Base-by-base conservation (phyloP, 2,113 vertebrate species). In the Daphoenositta chrysoptera region DNA sequence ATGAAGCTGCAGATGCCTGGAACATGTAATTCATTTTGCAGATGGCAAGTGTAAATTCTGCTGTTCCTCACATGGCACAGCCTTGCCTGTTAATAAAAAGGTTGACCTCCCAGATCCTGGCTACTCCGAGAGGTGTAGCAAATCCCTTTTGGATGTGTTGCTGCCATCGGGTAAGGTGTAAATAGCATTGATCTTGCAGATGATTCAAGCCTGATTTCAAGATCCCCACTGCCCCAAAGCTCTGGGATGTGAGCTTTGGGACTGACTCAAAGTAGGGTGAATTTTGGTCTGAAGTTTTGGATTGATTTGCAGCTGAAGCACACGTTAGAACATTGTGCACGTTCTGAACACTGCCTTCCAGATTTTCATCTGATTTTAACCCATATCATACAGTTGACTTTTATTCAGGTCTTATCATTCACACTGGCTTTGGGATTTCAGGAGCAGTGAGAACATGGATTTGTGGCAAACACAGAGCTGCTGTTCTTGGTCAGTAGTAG, bases 1-100 rank as follows among this genome's bases (percentile, higher is more conserved):
- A 90, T 94, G 94, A 96, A 96, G 91, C 75, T 40, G 31, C 90
- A 90, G 94, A 91, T 89, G 75, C 79, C 90, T 79, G 91, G 92
- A 91, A 94, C 79, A 26, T 57, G 79, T 71, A 92, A 95, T 93
- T 87, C 84, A 56, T 94, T 92, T 95, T 90, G 86, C 47, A 90
- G 93, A 96, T 93, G 87, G 90, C 79, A 93, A 93, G 80, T 95
- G 90, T 83, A 95, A 95, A 86, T 81, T 92, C 64, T 89, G 60
- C 95, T 86, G 87, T 83, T 90, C 45, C 80, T 90, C 69, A 66
- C 93, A 61, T 72, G 92, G 81, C 93, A 81, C 65, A 75, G 53
- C 21, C 48, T 84, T 64, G 71, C 61, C 78, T 51, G 82, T 66
- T 90, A 87, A 87, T 90, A 94, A 91, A 89, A 91, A 87, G 87